These are phyloP conservation scores for Rhabdophis nuchalis DNA, from an alignment of 2,797 vertebrate species.

Conservation along the genomic window DNA sequence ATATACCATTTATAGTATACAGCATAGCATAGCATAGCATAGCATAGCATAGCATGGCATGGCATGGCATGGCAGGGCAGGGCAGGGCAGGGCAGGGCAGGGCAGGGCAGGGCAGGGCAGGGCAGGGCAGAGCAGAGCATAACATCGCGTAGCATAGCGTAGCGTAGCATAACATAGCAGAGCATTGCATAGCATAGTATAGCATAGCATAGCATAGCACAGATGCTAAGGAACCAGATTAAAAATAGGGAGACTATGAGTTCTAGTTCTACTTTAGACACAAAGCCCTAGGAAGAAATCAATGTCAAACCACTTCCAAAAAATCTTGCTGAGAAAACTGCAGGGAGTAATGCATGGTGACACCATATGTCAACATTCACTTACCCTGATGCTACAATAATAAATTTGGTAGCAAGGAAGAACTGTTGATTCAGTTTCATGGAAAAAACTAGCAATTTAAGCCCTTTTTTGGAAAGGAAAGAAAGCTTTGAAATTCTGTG, in stretches of 20 bases:
- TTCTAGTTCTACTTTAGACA: background rate
- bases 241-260: background rate
- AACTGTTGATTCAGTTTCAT: background rate
- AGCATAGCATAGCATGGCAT: no score
- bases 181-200: accelerated
- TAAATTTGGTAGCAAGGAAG: background rate
- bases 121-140: no score
- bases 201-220: background rate
- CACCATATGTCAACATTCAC: background rate
- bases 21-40: no score
- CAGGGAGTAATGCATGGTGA: background rate
- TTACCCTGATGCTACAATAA: background rate
- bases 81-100: no score
- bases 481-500: background rate
- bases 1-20: slow-evolving; percentile 19
- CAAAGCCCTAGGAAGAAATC: background rate
- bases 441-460: background rate
- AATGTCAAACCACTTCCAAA: background rate
- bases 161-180: accelerated
- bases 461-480: background rate
- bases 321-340: background rate
- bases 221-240: background rate
- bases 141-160: no score
- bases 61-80: no score
- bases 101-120: no score